phyloP scores from a whole-genome alignment of 2,888 invertebrate genomes.

The Enoplolaimus lenunculus region DNA sequence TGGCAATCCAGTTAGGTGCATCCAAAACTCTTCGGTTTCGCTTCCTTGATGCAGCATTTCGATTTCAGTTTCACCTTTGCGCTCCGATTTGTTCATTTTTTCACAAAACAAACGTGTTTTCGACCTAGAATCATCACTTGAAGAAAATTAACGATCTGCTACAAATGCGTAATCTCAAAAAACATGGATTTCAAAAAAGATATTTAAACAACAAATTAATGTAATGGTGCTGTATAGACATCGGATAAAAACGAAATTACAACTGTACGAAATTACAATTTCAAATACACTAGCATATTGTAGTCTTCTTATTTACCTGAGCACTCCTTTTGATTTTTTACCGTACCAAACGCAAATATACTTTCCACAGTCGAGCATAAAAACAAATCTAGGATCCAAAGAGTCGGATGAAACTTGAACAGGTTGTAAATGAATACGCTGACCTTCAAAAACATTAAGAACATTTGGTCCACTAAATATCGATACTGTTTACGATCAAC shows the following conservation, averaged over 20 bases:
- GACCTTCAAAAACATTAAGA: constrained; percentile 28
- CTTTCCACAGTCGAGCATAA: constrained; percentile 70
- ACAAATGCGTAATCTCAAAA: not conserved
- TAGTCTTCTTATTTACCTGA: too few relatives aligned
- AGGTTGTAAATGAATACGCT: constrained; percentile 48
- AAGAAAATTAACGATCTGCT: constrained; percentile 19
- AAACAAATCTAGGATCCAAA: constrained; percentile 78
- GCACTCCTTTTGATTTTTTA: constrained; percentile 47
- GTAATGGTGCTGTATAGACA: constrained; percentile 25
- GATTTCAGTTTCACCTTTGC: constrained; percentile 84
- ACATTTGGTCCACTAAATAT: too few relatives aligned
- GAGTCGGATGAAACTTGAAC: constrained; percentile 46
- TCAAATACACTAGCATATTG: too few relatives aligned
- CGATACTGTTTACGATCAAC: too few relatives aligned
- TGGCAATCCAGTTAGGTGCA: not conserved
- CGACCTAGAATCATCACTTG: constrained; percentile 34
- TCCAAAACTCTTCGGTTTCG: constrained; percentile 75
- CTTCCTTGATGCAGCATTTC: constrained; percentile 64
- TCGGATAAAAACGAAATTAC: too few relatives aligned
- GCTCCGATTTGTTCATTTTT: constrained; percentile 93
- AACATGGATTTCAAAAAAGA: not conserved
- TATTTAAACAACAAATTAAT: not conserved
- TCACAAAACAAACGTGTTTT: constrained; percentile 68
- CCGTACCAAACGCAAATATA: constrained; percentile 82
- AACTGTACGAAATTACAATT: too few relatives aligned